These are phyloP conservation scores for Dendroctonus ponderosae DNA, from an alignment of 1,140 invertebrate species.

Conservation along the genomic window DNA sequence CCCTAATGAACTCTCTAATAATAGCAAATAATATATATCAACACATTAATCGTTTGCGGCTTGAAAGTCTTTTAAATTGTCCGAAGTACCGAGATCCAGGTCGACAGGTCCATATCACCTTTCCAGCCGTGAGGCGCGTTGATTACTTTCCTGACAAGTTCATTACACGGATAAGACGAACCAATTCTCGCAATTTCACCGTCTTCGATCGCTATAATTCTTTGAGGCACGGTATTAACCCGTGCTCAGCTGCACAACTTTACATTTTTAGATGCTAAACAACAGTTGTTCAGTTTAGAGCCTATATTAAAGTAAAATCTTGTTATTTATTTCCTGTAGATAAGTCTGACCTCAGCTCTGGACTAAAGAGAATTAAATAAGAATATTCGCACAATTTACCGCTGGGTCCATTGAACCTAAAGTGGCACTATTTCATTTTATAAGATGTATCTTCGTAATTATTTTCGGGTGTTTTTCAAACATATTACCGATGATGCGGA, in stretches of 20 bases:
- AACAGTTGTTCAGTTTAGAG: too few relatives aligned
- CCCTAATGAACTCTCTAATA: too few relatives aligned
- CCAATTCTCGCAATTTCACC: slow-evolving; percentile 30
- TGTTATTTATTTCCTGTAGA: too few relatives aligned
- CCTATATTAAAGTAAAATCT: too few relatives aligned
- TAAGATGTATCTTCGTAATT: slow-evolving; percentile 18
- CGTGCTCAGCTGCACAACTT: slow-evolving; percentile 1
- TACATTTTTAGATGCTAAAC: too few relatives aligned
- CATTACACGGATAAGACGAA: slow-evolving; percentile 33
- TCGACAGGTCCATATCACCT: slow-evolving; percentile 36
- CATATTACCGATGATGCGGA: slow-evolving; percentile 26
- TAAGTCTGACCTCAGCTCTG: too few relatives aligned
- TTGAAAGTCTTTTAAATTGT: slow-evolving; percentile 11
- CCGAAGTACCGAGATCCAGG: slow-evolving; percentile 4
- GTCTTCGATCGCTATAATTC: slow-evolving; percentile 10
- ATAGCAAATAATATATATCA: background rate
- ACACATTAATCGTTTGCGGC: slow-evolving; percentile 24
- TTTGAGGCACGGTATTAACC: slow-evolving; percentile 15
- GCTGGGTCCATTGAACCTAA: too few relatives aligned
- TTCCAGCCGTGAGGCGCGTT: slow-evolving; percentile 31
- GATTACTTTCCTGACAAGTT: slow-evolving; percentile 34
- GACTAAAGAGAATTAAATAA: too few relatives aligned
- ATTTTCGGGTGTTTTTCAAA: slow-evolving; percentile 16
- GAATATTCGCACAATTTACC: too few relatives aligned
- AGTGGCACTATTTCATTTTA: slow-evolving; percentile 9